A percentile compares a stretch with the other conserved stretches of the same genome.
Conservation (phyloP, 2,113 vertebrate species). For the Ophthalmotilapia sp. region DNA sequence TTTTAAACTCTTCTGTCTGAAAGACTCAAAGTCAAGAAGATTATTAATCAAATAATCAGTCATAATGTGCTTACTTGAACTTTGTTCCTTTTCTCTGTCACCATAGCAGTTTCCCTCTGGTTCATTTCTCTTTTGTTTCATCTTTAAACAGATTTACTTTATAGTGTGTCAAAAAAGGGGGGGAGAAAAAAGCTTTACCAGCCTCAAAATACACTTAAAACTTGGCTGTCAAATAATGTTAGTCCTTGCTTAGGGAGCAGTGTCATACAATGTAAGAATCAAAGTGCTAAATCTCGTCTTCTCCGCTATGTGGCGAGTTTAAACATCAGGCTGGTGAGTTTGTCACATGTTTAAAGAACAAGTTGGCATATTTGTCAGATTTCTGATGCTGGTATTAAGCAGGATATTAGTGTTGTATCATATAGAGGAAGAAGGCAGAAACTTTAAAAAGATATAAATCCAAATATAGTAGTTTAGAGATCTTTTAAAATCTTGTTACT, state of each 20-base stretch:
- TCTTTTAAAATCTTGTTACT: neutral
- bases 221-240: neutral
- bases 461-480: neutral
- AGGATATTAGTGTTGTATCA: neutral
- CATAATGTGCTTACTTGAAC: conserved; percentile 22
- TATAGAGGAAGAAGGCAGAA: neutral
- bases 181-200: neutral
- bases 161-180: neutral
- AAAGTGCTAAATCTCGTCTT: neutral
- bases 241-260: neutral
- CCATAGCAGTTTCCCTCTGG: neutral
- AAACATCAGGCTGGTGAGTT: neutral
- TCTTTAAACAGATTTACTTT: neutral
- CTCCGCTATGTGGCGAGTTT: neutral
- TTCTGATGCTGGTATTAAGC: neutral
- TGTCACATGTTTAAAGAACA: neutral
- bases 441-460: neutral
- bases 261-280: neutral
- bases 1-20: neutral
- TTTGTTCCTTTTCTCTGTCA: neutral
- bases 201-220: neutral
- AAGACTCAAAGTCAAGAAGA: conserved; percentile 15
- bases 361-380: neutral
- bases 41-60: conserved; percentile 39
- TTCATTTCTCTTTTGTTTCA: conserved; percentile 1